Conservation (phyloP, 2,888 invertebrate species). For the Callyntrura sp. region DNA sequence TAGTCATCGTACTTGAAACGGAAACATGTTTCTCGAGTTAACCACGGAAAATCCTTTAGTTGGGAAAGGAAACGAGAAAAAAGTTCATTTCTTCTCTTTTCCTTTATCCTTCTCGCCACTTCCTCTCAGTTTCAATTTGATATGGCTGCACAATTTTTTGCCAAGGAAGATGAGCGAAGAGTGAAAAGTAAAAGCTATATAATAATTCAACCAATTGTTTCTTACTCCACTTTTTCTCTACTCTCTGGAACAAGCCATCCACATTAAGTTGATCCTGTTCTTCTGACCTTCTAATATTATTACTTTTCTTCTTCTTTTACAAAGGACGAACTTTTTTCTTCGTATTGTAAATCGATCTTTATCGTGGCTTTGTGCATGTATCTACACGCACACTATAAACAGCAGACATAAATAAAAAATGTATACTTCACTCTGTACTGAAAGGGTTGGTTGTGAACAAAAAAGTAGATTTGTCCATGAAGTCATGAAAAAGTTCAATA, state of each 20-base stretch:
- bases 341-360: constrained; percentile 45
- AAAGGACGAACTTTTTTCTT: constrained; percentile 42
- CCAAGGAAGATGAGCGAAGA: constrained; percentile 26
- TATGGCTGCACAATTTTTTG: constrained; percentile 14
- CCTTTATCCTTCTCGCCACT: background rate
- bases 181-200: constrained; percentile 37
- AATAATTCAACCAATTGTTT: background rate
- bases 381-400: no score
- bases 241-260: background rate
- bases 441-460: background rate
- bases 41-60: background rate
- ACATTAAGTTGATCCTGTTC: constrained; percentile 49
- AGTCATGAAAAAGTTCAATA: constrained; percentile 26
- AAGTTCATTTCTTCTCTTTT: background rate
- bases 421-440: background rate
- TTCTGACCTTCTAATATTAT: constrained; percentile 63
- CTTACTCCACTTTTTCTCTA: background rate
- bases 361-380: constrained; percentile 4
- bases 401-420: background rate
- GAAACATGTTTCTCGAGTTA: background rate
- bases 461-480: background rate
- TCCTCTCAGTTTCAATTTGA: constrained; percentile 21
- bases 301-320: constrained; percentile 57
- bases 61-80: background rate
- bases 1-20: background rate